Evolutionary conservation across 2,797 vertebrate genomes (phyloP), one percentile per base, ranked within the genome.

Genomic region (Pseudochromis fuscus): DNA sequence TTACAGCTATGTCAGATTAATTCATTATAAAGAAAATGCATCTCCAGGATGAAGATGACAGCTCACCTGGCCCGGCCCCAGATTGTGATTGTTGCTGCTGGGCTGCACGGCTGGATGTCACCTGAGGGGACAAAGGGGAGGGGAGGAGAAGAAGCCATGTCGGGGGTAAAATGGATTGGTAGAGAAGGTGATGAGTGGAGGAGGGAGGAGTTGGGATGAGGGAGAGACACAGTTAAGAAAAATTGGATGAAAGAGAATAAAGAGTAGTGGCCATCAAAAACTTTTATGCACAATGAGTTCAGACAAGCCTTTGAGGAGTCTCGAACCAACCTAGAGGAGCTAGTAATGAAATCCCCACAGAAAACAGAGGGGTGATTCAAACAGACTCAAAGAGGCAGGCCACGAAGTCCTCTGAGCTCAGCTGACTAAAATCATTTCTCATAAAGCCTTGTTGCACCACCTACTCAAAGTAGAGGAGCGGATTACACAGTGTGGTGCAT

Each of bases 91-190:
- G 92, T 63, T 74, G 94, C 89, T 85, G 94, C 91, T 96, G 95
- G 81, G 95, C 95, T 56, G 94, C 95, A 86, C 96, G 96, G 87
- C 92, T 95, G 10, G 94, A 94, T 58, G 96, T 94, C 94, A 95
- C 96, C 96, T 97, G 93, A 67, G 38, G 71, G 69, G 21, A 67
- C 27, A 42, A 4, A 19, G 19, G 38, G 50, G 10, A 48, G 58
- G 25, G 60, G 23, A 45, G 19, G 16, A 45, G 38, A 49, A 44
- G 46, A 38, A 57, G 25, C 2, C 49, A 56, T 69, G 75, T 57
- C 45, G 62, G 37, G 12, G 44, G 37, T n/a, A 16, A 24, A 65
- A 16, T 13, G 52, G 40, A 72, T 51, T 66, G 37, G 68, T 35
- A 35, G 28, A 57, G 16, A 7, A n/a, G 46, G 30, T 37, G 25